phyloP scores from a whole-genome alignment of 2,113 vertebrate genomes.

The Atlantisia rogersi region DNA sequence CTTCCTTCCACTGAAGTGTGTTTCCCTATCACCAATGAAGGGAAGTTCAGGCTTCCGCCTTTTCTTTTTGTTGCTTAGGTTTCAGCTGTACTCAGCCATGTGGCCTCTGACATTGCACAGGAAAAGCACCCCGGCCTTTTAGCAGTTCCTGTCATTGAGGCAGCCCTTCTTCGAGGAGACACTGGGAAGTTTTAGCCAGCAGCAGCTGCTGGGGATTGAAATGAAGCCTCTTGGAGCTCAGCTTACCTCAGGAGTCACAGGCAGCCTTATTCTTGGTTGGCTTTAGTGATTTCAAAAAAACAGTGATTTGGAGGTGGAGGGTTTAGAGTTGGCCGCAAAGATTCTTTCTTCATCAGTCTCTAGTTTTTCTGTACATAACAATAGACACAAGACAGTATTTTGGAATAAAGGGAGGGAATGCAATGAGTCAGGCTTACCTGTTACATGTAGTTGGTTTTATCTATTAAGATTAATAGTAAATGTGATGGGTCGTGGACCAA shows the following conservation, averaged over 20 bases:
- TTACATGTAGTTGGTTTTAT: not conserved
- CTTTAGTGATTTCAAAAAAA: not conserved
- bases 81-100: not conserved
- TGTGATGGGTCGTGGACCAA: not conserved
- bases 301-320: not conserved
- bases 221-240: not conserved
- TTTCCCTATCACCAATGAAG: not conserved
- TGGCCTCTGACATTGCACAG: not conserved
- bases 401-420: not conserved
- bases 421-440: not conserved
- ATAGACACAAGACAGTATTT: not conserved
- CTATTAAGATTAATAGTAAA: not conserved
- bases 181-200: not conserved
- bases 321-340: not conserved
- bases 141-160: not conserved
- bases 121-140: not conserved
- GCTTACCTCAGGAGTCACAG: not conserved
- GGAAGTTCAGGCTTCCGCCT: conserved; percentile 7
- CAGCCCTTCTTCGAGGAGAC: not conserved
- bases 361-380: not conserved
- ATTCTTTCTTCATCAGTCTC: not conserved
- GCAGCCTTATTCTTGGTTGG: not conserved
- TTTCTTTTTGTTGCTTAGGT: not conserved
- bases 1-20: not conserved
- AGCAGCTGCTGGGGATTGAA: not conserved